These are phyloP conservation scores for Scomber scombrus DNA, from an alignment of 2,113 vertebrate species.

Conservation along the genomic window DNA sequence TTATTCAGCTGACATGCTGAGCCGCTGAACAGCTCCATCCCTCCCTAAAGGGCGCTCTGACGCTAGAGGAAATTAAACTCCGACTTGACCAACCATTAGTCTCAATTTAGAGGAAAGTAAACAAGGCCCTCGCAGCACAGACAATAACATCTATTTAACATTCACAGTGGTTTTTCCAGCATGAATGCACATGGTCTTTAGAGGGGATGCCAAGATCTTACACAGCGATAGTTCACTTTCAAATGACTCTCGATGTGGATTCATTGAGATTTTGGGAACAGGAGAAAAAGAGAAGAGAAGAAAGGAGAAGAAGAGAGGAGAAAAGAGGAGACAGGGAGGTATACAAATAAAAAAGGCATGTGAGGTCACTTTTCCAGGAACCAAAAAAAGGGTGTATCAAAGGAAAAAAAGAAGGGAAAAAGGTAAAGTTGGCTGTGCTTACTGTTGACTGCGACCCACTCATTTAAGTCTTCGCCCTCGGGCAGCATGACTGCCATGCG, in stretches of 20 bases:
- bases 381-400: background rate
- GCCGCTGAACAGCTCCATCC: conserved; percentile 5
- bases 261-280: conserved; percentile 29
- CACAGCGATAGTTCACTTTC: conserved; percentile 35
- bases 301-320: background rate
- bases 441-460: conserved; percentile 98
- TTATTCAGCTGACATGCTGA: background rate
- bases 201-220: conserved; percentile 43
- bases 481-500: conserved; percentile 95
- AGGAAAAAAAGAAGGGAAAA: background rate
- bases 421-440: conserved; percentile 70
- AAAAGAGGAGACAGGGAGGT: background rate
- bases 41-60: conserved; percentile 1
- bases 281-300: background rate
- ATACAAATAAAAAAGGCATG: background rate
- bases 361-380: background rate
- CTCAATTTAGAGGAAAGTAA: conserved; percentile 52
- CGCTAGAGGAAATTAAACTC: conserved; percentile 26
- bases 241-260: conserved; percentile 25
- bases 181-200: conserved; percentile 43
- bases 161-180: conserved; percentile 57
- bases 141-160: conserved; percentile 74
- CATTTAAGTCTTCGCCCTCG: conserved; percentile 95
- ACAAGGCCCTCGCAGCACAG: conserved; percentile 37
- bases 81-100: conserved; percentile 31